phyloP scores from a whole-genome alignment of 2,797 vertebrate genomes.

The Holocentrus rufus region DNA sequence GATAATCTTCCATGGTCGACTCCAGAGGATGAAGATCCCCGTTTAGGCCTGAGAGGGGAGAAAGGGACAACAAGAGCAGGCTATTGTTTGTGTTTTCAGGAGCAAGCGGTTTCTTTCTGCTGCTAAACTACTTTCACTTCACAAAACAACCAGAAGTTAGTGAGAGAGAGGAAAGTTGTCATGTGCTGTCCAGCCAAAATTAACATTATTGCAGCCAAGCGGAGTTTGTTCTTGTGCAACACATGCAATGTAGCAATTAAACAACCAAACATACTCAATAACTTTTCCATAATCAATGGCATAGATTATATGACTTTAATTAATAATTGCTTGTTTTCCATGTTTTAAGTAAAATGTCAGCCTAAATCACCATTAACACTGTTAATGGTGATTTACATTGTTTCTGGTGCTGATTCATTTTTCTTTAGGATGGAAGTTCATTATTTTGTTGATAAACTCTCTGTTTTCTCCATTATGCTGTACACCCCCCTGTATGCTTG shows the following conservation, averaged over 20 bases:
- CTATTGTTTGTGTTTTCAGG: not conserved
- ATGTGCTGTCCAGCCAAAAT: not conserved
- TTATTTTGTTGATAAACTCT: no score
- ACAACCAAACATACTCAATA: no score
- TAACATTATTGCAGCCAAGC: not conserved
- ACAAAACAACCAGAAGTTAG: conserved; percentile 10
- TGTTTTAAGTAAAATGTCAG: no score
- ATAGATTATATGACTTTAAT: no score
- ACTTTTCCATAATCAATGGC: no score
- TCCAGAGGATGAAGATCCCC: not conserved
- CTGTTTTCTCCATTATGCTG: no score
- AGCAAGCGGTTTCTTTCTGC: not conserved
- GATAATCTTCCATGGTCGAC: conserved; percentile 20
- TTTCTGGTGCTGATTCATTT: no score
- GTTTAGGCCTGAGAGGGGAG: conserved; percentile 53
- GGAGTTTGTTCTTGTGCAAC: not conserved
- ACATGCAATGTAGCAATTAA: not conserved
- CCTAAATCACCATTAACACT: no score
- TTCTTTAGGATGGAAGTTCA: no score
- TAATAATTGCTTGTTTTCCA: no score
- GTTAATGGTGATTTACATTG: no score
- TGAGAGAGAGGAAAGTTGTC: conserved; percentile 2
- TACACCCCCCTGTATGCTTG: no score
- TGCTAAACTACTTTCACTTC: conserved; percentile 5
- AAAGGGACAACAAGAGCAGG: conserved; percentile 20